Percentiles rank a stretch among this genome's conserved stretches.
Conservation (phyloP, 2,888 invertebrate species). For the Spicauda simplicius region DNA sequence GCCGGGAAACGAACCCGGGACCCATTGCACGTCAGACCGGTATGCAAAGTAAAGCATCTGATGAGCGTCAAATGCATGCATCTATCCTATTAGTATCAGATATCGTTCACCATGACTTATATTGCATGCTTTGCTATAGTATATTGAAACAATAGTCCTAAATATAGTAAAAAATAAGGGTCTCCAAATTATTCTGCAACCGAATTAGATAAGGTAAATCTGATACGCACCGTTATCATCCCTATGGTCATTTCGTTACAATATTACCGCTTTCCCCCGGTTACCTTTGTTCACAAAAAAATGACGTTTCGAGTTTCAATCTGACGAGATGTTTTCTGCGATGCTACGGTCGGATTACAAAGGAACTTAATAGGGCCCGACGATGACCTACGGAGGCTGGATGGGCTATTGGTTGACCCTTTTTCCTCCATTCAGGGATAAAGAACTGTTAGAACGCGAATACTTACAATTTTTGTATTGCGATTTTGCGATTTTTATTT, state of each 20-base stretch:
- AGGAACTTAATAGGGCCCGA: conserved; percentile 49
- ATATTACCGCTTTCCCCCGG: conserved; percentile 15
- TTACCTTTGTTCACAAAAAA: conserved; percentile 36
- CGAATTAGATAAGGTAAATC: conserved; percentile 17
- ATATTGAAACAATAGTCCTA: neutral
- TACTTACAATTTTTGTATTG: neutral
- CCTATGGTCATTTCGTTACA: conserved; percentile 31
- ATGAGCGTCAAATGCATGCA: no score
- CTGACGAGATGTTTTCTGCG: conserved; percentile 34
- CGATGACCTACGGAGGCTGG: conserved; percentile 47
- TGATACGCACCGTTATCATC: conserved; percentile 18
- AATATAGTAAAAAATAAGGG: neutral
- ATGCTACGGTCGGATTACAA: conserved; percentile 47
- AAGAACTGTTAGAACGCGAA: conserved; percentile 33
- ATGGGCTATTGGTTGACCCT: conserved; percentile 46
- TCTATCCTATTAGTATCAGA: no score
- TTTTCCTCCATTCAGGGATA: conserved; percentile 40
- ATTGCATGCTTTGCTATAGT: no score
- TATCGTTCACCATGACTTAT: no score
- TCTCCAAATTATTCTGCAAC: conserved; percentile 12
- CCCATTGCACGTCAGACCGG: no score
- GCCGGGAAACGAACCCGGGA: no score
- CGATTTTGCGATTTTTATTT: conserved; percentile 6
- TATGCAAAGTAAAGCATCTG: no score
- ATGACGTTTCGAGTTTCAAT: conserved; percentile 39